These are phyloP conservation scores for Prosopocoilus inquinatus DNA, from an alignment of 2,888 invertebrate genomes.

Conservation along the genomic window DNA sequence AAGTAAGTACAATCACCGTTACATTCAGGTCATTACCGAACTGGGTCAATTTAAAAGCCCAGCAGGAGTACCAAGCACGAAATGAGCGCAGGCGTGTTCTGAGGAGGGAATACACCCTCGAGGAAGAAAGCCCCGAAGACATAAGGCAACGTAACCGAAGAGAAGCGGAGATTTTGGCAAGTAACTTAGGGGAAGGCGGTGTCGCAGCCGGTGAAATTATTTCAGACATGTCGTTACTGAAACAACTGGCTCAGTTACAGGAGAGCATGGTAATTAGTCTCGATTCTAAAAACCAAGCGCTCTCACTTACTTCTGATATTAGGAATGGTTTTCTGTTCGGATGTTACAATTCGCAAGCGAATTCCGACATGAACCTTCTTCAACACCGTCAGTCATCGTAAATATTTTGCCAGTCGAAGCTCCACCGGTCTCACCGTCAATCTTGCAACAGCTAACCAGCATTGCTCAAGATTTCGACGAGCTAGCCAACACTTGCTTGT, in stretches of 20 bases:
- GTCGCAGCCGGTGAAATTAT: conserved; percentile 83
- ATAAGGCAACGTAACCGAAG: conserved; percentile 75
- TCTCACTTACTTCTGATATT: conserved; percentile 8
- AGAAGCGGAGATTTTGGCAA: conserved; percentile 91
- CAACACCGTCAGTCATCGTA: conserved; percentile 36
- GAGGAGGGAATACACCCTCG: conserved; percentile 56
- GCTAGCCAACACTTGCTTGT: conserved; percentile 83
- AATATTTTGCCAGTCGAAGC: conserved; percentile 26
- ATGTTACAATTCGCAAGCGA: conserved; percentile 61
- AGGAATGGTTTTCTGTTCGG: conserved; percentile 79
- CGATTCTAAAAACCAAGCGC: background rate
- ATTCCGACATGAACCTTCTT: conserved; percentile 53
- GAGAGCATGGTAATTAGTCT: conserved; percentile 74
- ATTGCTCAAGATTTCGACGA: conserved; percentile 83
- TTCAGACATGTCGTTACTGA: conserved; percentile 77
- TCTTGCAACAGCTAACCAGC: conserved; percentile 64
- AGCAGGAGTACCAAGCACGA: conserved; percentile 48
- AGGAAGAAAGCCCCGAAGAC: conserved; percentile 77
- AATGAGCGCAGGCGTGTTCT: conserved; percentile 45
- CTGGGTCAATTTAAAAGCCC: conserved; percentile 66
- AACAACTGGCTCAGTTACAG: conserved; percentile 83
- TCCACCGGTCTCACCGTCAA: conserved; percentile 55
- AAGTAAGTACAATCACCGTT: background rate
- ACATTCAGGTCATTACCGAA: conserved; percentile 70
- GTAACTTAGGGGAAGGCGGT: conserved; percentile 81